Percentiles rank a stretch among this genome's conserved stretches.
Conservation (phyloP, 2,113 vertebrate species). For the Sceloporus tristichus region DNA sequence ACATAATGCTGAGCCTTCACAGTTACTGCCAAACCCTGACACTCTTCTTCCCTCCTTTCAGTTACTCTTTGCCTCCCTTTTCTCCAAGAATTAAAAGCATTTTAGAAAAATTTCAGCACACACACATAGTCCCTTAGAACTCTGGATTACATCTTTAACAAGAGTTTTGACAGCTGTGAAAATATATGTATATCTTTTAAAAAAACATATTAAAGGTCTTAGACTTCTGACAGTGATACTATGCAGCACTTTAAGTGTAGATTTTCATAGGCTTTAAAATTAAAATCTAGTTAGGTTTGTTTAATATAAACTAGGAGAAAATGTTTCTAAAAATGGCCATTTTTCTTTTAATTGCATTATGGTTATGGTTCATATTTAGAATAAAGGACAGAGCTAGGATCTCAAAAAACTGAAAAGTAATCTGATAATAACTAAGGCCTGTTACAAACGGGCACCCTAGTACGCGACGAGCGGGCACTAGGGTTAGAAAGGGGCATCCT, state of each 20-base stretch:
- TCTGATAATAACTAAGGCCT: constrained; percentile 37
- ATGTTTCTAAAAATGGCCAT: constrained; percentile 47
- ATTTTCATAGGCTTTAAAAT: constrained; percentile 56
- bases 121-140: constrained; percentile 51
- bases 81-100: constrained; percentile 13
- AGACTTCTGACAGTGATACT: constrained; percentile 63
- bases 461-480: too few species aligned
- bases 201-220: constrained; percentile 40
- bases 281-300: constrained; percentile 34
- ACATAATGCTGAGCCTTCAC: neutral
- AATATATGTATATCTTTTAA: constrained; percentile 43
- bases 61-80: constrained; percentile 1
- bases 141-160: constrained; percentile 68
- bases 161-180: constrained; percentile 68
- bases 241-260: constrained; percentile 45
- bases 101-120: constrained; percentile 40
- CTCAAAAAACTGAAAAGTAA: constrained; percentile 1
- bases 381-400: neutral
- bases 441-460: too few species aligned
- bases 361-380: constrained; percentile 47
- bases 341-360: constrained; percentile 56
- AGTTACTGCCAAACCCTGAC: constrained; percentile 29
- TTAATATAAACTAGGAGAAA: constrained; percentile 54
- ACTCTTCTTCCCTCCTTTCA: constrained; percentile 33
- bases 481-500: too few species aligned